A percentile compares a stretch with the other conserved stretches of the same genome.
These are phyloP conservation scores for Anguilla japonica DNA, from an alignment of 2,113 vertebrate species.

Conservation along the genomic window DNA sequence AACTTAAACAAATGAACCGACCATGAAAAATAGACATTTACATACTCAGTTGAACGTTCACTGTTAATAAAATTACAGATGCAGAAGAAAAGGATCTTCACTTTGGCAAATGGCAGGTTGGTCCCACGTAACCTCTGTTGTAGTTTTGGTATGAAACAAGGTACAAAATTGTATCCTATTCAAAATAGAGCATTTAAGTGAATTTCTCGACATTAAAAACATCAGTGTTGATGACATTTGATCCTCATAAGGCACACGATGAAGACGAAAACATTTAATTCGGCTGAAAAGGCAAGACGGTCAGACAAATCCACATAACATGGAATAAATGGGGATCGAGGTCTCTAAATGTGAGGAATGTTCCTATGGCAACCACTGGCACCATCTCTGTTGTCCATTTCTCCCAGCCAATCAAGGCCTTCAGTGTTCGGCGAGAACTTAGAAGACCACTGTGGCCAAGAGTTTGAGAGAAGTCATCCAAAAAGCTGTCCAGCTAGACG, in stretches of 20 bases:
- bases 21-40: neutral
- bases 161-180: neutral
- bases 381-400: neutral
- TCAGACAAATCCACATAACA: neutral
- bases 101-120: constrained; percentile 28
- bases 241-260: constrained; percentile 18
- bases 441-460: neutral
- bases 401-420: neutral
- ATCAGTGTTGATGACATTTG: neutral
- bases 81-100: neutral
- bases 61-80: neutral
- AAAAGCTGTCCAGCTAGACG: neutral
- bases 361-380: neutral
- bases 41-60: neutral
- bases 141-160: neutral
- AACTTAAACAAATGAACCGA: neutral
- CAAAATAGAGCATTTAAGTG: neutral
- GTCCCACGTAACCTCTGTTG: neutral
- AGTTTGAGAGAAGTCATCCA: neutral
- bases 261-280: neutral
- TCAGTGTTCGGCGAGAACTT: neutral
- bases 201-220: neutral
- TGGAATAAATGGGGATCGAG: neutral
- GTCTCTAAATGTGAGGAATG: neutral
- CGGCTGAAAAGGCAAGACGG: neutral